Evolutionary conservation across 2,113 vertebrate genomes (phyloP).

Genomic region (Dicentrarchus labrax): DNA sequence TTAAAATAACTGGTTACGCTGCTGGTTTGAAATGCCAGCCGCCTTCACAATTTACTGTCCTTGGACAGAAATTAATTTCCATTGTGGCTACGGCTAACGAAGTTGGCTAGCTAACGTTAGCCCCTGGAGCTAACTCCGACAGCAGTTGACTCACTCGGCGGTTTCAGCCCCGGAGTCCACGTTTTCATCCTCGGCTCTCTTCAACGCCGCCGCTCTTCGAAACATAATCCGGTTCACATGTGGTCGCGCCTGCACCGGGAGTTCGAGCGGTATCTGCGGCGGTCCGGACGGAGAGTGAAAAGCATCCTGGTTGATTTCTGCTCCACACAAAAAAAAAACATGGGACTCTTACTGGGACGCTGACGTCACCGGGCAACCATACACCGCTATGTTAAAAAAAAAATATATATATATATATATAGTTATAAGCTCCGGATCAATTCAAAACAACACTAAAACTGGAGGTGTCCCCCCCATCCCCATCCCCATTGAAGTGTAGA

Average conservation of each 20-base stretch:
- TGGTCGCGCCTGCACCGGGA: neutral
- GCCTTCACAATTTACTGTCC: neutral
- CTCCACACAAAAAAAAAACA: neutral
- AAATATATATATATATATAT: too few relatives aligned
- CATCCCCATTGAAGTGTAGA: neutral
- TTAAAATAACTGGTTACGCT: neutral
- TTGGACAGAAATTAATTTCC: constrained; percentile 2
- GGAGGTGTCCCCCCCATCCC: neutral
- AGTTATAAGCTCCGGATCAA: neutral
- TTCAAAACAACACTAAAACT: too few relatives aligned
- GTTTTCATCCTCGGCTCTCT: constrained; percentile 67
- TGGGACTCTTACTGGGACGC: constrained; percentile 46
- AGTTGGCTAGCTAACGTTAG: constrained; percentile 62
- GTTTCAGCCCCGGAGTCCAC: constrained; percentile 81
- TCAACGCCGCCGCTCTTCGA: constrained; percentile 36
- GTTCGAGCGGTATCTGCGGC: neutral
- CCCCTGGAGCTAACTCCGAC: constrained; percentile 63
- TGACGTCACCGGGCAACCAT: constrained; percentile 76
- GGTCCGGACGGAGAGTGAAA: neutral
- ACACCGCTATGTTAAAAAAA: constrained; percentile 25
- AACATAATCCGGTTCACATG: constrained; percentile 63
- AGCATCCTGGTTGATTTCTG: constrained; percentile 50
- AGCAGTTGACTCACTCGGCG: constrained; percentile 77
- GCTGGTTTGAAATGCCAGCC: too few relatives aligned
- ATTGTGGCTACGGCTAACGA: constrained; percentile 7